These are phyloP conservation scores for Hydropsyche betteni DNA, from an alignment of 2,888 invertebrate genomes.

Conservation along the genomic window DNA sequence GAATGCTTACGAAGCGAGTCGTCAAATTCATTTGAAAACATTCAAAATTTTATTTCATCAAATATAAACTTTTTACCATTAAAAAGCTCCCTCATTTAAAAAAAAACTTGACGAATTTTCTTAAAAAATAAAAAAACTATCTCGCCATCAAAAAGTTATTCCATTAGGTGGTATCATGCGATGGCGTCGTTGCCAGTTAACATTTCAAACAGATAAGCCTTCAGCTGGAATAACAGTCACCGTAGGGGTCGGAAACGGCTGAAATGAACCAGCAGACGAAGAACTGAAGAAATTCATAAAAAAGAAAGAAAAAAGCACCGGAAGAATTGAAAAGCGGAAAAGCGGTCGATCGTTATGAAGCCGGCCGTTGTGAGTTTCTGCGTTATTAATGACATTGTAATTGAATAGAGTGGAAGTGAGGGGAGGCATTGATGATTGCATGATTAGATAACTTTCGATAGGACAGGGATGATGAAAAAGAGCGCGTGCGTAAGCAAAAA, in stretches of 20 bases:
- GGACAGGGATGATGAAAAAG: too few species aligned
- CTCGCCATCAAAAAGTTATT: slow-evolving; percentile 15
- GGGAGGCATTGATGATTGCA: slow-evolving; percentile 36
- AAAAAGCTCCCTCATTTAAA: background rate
- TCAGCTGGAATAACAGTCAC: background rate
- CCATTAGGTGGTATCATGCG: slow-evolving; percentile 19
- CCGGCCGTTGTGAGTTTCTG: slow-evolving; percentile 18
- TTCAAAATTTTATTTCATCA: background rate
- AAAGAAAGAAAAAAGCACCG: slow-evolving; percentile 30
- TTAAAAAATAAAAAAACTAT: slow-evolving; percentile 1
- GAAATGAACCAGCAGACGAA: background rate
- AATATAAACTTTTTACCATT: background rate
- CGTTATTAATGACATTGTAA: slow-evolving; percentile 38
- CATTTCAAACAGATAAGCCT: slow-evolving; percentile 19
- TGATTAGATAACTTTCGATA: slow-evolving; percentile 34
- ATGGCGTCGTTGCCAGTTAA: slow-evolving; percentile 23
- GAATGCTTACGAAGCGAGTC: background rate
- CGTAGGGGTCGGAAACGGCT: background rate
- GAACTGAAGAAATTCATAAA: slow-evolving; percentile 4
- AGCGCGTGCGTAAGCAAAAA: background rate
- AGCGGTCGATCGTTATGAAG: background rate
- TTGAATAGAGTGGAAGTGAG: slow-evolving; percentile 24
- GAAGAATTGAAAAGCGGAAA: slow-evolving; percentile 24
- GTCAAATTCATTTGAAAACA: background rate
- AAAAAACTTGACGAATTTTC: background rate